Evolutionary conservation across 2,888 invertebrate species (phyloP), one percentile per base, ranked within the genome.

Genomic region (Aspidiotus destructor): DNA sequence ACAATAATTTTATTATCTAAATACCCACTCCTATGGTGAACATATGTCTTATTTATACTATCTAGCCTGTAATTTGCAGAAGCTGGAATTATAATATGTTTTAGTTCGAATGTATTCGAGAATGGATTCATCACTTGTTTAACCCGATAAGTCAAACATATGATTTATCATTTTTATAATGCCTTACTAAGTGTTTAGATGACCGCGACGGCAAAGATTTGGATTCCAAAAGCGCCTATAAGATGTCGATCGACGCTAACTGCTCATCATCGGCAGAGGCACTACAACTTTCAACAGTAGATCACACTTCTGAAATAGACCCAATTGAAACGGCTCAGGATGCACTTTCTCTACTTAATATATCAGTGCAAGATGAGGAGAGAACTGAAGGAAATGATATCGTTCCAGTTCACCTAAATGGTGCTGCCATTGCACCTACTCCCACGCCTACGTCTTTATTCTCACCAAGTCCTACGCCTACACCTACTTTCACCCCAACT

Each of bases 321-420:
- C 8, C 71, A 16, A 71, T 71, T 9, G 74, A 74, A 52, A 64
- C 71, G n/a, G 74, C 72, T 28, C 73, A 74, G 64, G 74, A 73
- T 8, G 73, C 73, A 2, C 65, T 72, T 8, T 42, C 54, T 7
- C 63, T 72, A 57, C 15, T 68, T 7, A 53, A 63, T 15, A 15
- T 48, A 48, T 28, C 28, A 5, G 28, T 28, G 5, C 28, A 28
- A 28, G 28, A 28, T 5, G 28, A 28, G 5, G 28, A 5, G 28
- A 28, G 5, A 28, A 28, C 1, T 28, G 28, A 28, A 28, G 28
- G 28, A 28, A 28, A 28, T 28, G 28, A 28, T 28, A 1, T 28
- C 5, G 28, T 28, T 28, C 28, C 28, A 28, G 48, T 48, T 48
- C 10, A 48, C 48, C 11, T 13, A 48, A 48, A 48, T 48, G 28